These are phyloP conservation scores for Hyperoplus immaculatus DNA, from an alignment of 2,797 vertebrate genomes.

Conservation along the genomic window DNA sequence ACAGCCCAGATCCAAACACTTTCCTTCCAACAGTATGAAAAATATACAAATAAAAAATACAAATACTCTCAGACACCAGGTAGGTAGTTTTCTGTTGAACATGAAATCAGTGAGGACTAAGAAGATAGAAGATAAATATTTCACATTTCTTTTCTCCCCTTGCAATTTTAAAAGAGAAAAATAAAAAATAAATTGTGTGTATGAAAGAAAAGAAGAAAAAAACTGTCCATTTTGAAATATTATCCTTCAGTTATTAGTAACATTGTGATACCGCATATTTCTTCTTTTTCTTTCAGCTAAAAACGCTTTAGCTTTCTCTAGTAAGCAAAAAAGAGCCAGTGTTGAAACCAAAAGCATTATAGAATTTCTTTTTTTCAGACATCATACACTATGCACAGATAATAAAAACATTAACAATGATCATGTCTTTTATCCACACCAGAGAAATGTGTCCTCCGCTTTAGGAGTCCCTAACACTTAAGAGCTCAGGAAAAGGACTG, in stretches of 20 bases:
- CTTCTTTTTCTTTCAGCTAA: constrained; percentile 55
- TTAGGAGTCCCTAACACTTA: constrained; percentile 36
- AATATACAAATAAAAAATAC: constrained; percentile 86
- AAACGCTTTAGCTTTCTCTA: constrained; percentile 66
- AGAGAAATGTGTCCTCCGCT: constrained; percentile 57
- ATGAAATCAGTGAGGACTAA: constrained; percentile 85
- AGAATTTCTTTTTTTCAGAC: constrained; percentile 78
- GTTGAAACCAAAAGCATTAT: constrained; percentile 81
- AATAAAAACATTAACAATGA: constrained; percentile 76
- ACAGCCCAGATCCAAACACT: constrained; percentile 73
- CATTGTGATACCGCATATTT: constrained; percentile 72
- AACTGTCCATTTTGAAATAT: constrained; percentile 71
- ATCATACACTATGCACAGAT: constrained; percentile 81
- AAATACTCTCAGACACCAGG: constrained; percentile 82
- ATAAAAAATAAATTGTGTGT: constrained; percentile 64
- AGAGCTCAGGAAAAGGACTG: constrained; percentile 63
- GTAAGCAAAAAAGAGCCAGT: constrained; percentile 80
- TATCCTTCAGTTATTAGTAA: constrained; percentile 82
- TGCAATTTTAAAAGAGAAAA: constrained; percentile 64
- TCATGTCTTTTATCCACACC: constrained; percentile 63
- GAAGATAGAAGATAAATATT: constrained; percentile 88
- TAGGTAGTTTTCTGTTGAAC: constrained; percentile 86
- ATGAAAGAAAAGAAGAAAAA: constrained; percentile 57
- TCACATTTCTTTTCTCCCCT: constrained; percentile 82
- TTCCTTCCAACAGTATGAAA: constrained; percentile 85